A percentile compares a stretch with the other conserved stretches of the same genome.
Conservation (phyloP, 2,113 vertebrate species). For the Atrichornis clamosus region DNA sequence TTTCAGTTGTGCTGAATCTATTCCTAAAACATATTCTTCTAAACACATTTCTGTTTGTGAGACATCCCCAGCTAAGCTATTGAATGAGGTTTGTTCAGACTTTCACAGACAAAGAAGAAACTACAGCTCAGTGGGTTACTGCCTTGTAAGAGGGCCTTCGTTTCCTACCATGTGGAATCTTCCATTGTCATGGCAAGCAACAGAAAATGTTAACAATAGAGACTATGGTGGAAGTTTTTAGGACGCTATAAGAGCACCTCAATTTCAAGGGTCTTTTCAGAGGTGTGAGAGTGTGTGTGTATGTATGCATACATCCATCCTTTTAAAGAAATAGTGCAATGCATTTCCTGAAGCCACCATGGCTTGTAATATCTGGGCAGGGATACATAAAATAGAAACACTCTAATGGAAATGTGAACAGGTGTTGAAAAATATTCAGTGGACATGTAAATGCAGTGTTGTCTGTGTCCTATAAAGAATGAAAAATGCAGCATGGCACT, state of each 20-base stretch:
- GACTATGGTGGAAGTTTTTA: fast-evolving
- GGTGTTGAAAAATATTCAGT: neutral
- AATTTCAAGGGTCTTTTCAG: neutral
- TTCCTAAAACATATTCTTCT: neutral
- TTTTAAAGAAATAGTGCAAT: neutral
- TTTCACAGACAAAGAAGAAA: neutral
- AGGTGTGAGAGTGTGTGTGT: fast-evolving
- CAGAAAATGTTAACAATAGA: neutral
- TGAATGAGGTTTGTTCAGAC: neutral
- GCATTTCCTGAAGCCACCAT: neutral
- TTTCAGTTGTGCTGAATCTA: neutral
- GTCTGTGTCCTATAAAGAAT: neutral
- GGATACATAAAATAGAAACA: neutral
- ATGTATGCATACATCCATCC: too few relatives aligned
- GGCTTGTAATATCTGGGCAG: neutral
- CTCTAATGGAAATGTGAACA: neutral
- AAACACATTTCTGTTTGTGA: neutral
- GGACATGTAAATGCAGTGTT: neutral
- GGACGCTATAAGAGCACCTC: neutral
- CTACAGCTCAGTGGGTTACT: neutral
- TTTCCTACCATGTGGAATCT: neutral
- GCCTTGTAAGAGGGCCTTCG: fast-evolving
- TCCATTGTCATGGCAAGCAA: neutral
- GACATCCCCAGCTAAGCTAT: neutral
- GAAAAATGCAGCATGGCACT: neutral